These are phyloP conservation scores for Candoia aspera DNA, from an alignment of 2,113 vertebrate genomes.

Conservation along the genomic window DNA sequence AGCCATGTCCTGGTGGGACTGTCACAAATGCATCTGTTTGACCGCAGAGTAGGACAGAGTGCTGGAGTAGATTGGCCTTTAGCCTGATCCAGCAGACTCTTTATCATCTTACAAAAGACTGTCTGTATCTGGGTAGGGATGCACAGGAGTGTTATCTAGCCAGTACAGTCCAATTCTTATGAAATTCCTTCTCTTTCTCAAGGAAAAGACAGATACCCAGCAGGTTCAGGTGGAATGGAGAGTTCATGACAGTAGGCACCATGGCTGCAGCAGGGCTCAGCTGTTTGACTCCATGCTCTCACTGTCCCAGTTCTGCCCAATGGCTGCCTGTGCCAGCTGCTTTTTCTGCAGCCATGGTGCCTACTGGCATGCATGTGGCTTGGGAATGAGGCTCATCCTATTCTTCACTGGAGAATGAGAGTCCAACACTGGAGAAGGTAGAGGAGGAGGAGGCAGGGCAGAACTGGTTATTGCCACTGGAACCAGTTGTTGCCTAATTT, in stretches of 20 bases:
- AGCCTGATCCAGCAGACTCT: not conserved
- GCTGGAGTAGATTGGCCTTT: not conserved
- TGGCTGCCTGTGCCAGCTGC: not conserved
- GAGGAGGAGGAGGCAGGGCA: not conserved
- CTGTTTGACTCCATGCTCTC: not conserved
- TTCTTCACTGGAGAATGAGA: not conserved
- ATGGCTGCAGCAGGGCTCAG: not conserved
- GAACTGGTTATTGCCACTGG: not conserved
- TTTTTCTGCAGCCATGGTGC: not conserved
- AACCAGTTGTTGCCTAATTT: not conserved
- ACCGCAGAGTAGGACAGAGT: not conserved
- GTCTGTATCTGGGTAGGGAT: not conserved
- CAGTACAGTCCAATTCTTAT: not conserved
- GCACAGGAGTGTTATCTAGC: not conserved
- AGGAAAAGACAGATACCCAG: not conserved
- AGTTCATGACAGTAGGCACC: no score
- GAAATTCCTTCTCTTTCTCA: not conserved
- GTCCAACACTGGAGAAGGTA: not conserved
- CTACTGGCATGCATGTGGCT: not conserved
- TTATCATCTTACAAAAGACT: not conserved
- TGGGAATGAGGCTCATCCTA: not conserved
- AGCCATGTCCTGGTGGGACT: no score
- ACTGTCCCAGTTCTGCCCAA: not conserved
- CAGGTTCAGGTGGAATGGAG: not conserved
- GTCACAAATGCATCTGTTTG: not conserved